phyloP scores from a whole-genome alignment of 2,888 invertebrate genomes.

The Metellina segmentata region DNA sequence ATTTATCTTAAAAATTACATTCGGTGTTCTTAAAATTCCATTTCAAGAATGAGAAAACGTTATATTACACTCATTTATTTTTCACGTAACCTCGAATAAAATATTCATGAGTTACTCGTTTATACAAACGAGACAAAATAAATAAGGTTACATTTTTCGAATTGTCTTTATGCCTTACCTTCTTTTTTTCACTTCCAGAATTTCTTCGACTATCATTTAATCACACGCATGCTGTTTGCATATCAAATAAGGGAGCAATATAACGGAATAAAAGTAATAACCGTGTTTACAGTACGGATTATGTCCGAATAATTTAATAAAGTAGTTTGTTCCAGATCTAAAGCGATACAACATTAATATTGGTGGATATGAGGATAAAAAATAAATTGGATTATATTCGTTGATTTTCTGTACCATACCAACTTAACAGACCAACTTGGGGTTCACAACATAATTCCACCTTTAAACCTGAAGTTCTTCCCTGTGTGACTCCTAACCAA shows the following conservation, averaged over 20 bases:
- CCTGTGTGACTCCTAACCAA: too few species aligned
- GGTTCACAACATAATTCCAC: too few species aligned
- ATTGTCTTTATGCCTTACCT: background rate
- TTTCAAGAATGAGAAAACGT: background rate
- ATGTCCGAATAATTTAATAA: background rate
- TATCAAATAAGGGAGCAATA: background rate
- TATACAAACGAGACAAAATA: background rate
- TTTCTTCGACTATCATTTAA: background rate
- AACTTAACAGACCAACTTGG: too few species aligned
- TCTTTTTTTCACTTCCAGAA: background rate
- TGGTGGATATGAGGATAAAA: too few species aligned
- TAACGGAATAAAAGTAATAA: background rate
- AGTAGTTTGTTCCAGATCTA: background rate
- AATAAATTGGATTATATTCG: too few species aligned
- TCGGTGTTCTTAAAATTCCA: background rate
- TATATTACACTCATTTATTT: background rate
- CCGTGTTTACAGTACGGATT: background rate
- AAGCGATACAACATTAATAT: too few species aligned
- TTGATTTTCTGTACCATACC: too few species aligned
- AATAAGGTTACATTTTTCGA: background rate
- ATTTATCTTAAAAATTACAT: background rate
- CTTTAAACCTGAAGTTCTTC: too few species aligned
- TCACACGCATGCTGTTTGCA: background rate
- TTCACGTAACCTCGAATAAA: background rate
- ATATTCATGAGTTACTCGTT: background rate